These are phyloP conservation scores for Tetraodon nigroviridis DNA, from an alignment of 2,113 vertebrate species.

Conservation along the genomic window DNA sequence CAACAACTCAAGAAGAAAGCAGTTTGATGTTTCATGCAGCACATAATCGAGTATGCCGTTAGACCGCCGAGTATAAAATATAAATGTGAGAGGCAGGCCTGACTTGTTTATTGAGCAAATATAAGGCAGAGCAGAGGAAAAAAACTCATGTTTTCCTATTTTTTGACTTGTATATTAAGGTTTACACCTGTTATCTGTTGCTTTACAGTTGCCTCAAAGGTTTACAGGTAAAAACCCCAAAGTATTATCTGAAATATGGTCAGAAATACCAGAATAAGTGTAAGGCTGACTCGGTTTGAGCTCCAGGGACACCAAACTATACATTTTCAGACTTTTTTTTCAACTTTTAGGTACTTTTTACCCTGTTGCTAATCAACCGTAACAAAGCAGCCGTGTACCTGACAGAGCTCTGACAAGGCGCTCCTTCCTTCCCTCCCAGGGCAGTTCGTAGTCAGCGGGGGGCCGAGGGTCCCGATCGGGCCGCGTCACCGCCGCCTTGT, in stretches of 20 bases:
- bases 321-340: too few species aligned
- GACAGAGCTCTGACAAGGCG: conserved; percentile 81
- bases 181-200: too few species aligned
- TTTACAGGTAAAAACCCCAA: too few species aligned
- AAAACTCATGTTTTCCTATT: too few species aligned
- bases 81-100: conserved; percentile 32
- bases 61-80: conserved; percentile 46
- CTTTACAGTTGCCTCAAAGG: too few species aligned
- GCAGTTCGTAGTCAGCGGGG: conserved; percentile 79
- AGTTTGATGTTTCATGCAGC: conserved; percentile 51
- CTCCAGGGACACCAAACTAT: too few species aligned
- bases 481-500: conserved; percentile 39
- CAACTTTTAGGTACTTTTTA: too few species aligned
- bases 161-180: too few species aligned
- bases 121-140: not conserved
- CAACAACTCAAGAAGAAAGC: conserved; percentile 22
- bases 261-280: too few species aligned
- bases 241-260: too few species aligned
- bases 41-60: conserved; percentile 37
- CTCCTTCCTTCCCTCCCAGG: conserved; percentile 91
- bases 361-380: too few species aligned
- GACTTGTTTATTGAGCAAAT: conserved; percentile 25
- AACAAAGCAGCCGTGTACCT: conserved; percentile 59
- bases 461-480: conserved; percentile 77
- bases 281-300: not conserved